A percentile compares a stretch with the other conserved stretches of the same genome.
phyloP scores from a whole-genome alignment of 2,113 vertebrate genomes.

The Enhydra lutris region DNA sequence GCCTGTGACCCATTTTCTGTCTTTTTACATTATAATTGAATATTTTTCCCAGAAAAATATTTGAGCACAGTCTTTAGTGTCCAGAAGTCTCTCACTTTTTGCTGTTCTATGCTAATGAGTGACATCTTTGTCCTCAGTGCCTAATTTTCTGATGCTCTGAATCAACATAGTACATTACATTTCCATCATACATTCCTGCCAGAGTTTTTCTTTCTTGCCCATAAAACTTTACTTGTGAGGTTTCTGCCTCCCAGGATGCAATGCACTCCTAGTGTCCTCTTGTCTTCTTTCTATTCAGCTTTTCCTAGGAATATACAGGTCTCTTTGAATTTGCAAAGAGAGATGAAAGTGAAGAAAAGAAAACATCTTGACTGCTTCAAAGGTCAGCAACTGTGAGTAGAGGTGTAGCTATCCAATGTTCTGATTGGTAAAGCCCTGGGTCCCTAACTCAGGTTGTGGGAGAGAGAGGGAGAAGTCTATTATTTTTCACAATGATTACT shows the following conservation, averaged over 20 bases:
- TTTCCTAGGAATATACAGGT: background rate
- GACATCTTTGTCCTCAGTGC: background rate
- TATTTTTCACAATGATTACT: background rate
- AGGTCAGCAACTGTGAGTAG: background rate
- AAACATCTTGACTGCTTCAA: background rate
- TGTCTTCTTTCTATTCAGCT: background rate
- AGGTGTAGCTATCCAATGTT: background rate
- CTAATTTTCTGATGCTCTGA: background rate
- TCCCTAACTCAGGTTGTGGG: background rate
- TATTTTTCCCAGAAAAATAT: conserved; percentile 1
- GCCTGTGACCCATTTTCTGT: background rate
- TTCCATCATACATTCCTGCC: background rate
- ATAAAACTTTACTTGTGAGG: background rate
- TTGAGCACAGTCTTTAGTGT: background rate
- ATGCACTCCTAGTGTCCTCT: background rate
- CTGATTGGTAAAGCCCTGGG: background rate
- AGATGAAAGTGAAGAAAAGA: background rate
- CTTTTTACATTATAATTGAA: background rate
- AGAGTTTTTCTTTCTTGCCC: background rate
- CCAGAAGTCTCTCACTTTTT: background rate
- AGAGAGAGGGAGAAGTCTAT: background rate
- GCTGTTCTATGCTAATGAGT: background rate
- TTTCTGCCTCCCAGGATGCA: conserved; percentile 13
- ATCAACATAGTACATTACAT: background rate
- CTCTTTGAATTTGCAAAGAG: conserved; percentile 35